These are phyloP conservation scores for Passerculus sandwichensis DNA, from an alignment of 2,797 vertebrate species.

Conservation along the genomic window DNA sequence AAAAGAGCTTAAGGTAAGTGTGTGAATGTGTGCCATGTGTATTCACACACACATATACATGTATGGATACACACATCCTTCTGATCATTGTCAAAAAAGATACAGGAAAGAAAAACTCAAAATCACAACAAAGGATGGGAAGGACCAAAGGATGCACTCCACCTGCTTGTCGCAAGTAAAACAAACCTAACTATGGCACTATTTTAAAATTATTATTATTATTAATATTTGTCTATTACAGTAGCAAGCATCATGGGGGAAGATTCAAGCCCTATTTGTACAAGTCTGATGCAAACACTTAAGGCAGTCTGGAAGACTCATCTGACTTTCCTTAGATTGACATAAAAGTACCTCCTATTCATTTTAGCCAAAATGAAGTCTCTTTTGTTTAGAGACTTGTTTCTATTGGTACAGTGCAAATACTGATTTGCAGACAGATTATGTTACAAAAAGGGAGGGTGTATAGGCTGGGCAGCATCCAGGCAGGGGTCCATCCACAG, in stretches of 20 bases:
- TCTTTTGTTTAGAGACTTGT: not conserved
- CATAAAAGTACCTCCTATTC: not conserved
- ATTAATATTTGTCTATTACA: not conserved
- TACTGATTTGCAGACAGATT: not conserved
- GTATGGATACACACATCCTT: not conserved
- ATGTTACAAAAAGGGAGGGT: not conserved
- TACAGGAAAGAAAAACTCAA: not conserved
- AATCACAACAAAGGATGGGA: not conserved
- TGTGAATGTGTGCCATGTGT: not conserved
- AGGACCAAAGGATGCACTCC: slow-evolving; percentile 7
- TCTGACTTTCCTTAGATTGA: not conserved
- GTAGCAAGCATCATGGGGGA: not conserved
- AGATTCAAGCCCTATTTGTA: not conserved
- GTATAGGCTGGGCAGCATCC: not conserved
- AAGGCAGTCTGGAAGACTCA: not conserved
- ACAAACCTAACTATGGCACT: not conserved
- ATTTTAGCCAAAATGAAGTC: not conserved
- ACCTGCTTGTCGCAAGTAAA: not conserved
- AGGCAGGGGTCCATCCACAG: not conserved
- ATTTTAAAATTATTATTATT: not conserved
- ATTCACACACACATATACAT: not conserved
- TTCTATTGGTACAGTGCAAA: not conserved
- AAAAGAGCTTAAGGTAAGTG: not conserved
- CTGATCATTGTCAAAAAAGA: not conserved
- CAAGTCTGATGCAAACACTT: not conserved